Base-by-base conservation (phyloP, 2,797 vertebrate species). In the Eospalax fontanierii region DNA sequence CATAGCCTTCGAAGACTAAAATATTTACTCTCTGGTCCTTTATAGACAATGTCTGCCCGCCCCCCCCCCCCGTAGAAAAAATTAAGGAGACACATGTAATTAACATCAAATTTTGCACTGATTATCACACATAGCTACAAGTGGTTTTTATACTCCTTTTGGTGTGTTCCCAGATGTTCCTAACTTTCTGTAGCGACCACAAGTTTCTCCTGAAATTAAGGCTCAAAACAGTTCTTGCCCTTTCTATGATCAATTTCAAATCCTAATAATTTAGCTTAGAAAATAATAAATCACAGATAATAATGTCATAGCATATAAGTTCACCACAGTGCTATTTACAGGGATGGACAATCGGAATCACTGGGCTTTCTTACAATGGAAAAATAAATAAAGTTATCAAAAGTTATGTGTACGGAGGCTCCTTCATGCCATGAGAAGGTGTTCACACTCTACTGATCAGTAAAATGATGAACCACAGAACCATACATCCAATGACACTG, bases 161-260 rank as follows among this genome's bases (percentile, higher is more conserved):
- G n/a, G 11, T 73, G 14, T 5, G 80, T 95, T 85, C 78, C 33
- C 70, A 63, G n/a, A 63, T 59, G 28, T 78, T 94, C 35, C 70
- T 76, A 59, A 76, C 46, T 93, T 89, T 75, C 73, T 87, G 78
- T 14, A 61, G 43, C 61, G 30, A 91, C 73, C 16, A 78, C 21
- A 76, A 81, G 71, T 93, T 85, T 75, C 82, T 92, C 66, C 74
- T 79, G 18, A 89, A 95, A 95, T 81, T 75, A 81, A 78, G 28
- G 40, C 3, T 59, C 33, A 74, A 89, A 80, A 68, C 75, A 89
- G 65, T 83, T 57, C n/a, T 40, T 87, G 21, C 21, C 65, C 21
- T 91, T 89, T 70, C 18, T 19, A 8, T 43, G 87, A 85, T 33
- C 8, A 57, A 83, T 65, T 90, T 79, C 26, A 83, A 78, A 46